Evolutionary conservation across 2,797 vertebrate species (phyloP), one percentile per base, ranked within the genome.

Genomic region (Zenarchopterus dispar): DNA sequence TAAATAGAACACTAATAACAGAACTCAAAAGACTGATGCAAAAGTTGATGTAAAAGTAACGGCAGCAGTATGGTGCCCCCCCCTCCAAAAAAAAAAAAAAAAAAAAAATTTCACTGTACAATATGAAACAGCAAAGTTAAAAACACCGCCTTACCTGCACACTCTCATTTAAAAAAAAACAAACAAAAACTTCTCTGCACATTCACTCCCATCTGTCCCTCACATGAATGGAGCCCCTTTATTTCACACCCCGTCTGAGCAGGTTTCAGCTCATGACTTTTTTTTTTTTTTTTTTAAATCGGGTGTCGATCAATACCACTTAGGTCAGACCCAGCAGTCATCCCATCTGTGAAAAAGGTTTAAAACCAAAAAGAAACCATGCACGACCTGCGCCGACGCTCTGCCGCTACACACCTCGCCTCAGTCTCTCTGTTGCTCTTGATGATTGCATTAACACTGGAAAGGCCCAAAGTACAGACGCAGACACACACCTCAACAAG

Each of bases 361-460:
- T 39, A 15, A 39, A 39, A 39, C 15, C 13, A 15, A 39, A 15
- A 15, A 4, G 13, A 39, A 9, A 36, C 13, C 36, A 39, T 13
- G 13, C 36, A 39, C 5, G 36, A 77, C 70, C 75, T 43, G 62
- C 65, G 78, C 58, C 19, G 69, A 84, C 41, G 56, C 73, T 53
- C 70, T 9, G 21, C 77, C 59, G 39, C 80, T 52, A 54, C 70
- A 42, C 51, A 53, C 65, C 41, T 59, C 6, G 23, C 67, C 67
- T 36, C 26, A 39, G 23, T 68, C 69, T 21, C 24, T 78, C 71
- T 39, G 22, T 60, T 79, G 82, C 86, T 89, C 15, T 88, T 70
- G 86, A 91, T 93, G 96, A 97, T 97, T 97, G 96, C 96, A 89
- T 97, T 96, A 97, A 97, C 95, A 97, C 96, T 96, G 95, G 95